A percentile compares a stretch with the other conserved stretches of the same genome.
phyloP scores from a whole-genome alignment of 2,888 invertebrate genomes.

The Calameuta idolon region DNA sequence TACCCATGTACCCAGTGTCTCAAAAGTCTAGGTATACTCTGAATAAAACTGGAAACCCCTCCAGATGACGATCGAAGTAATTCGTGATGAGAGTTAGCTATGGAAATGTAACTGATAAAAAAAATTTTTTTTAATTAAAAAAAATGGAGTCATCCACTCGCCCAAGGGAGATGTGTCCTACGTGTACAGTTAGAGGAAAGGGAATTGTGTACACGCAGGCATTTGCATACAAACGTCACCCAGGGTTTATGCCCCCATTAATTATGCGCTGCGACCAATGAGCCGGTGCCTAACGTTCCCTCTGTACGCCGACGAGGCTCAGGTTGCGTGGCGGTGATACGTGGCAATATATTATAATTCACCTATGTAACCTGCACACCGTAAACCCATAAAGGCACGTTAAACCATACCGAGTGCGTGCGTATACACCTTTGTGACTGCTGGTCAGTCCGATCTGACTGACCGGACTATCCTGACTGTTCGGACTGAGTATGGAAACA shows the following conservation, averaged over 20 bases:
- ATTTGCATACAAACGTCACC: constrained; percentile 55
- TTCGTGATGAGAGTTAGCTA: background rate
- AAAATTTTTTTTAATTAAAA: background rate
- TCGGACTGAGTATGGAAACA: background rate
- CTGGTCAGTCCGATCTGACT: background rate
- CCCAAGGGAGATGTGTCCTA: background rate
- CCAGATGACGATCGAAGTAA: background rate
- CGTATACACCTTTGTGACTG: background rate
- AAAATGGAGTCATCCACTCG: background rate
- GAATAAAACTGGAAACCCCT: background rate
- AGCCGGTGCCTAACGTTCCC: constrained; percentile 44
- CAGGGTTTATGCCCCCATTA: constrained; percentile 55
- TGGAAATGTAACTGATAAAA: background rate
- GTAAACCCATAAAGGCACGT: background rate
- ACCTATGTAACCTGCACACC: constrained; percentile 5
- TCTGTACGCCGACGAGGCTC: constrained; percentile 20
- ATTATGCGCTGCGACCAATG: constrained; percentile 55
- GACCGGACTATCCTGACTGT: background rate
- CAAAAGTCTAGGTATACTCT: background rate
- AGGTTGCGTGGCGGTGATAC: constrained; percentile 7
- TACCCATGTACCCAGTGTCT: background rate
- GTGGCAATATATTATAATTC: constrained; percentile 22
- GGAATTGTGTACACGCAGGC: constrained; percentile 32
- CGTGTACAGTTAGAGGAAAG: constrained; percentile 10
- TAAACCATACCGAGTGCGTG: background rate